Conservation (phyloP, 2,888 invertebrate genomes). For the Caenorhabditis macrosperma region DNA sequence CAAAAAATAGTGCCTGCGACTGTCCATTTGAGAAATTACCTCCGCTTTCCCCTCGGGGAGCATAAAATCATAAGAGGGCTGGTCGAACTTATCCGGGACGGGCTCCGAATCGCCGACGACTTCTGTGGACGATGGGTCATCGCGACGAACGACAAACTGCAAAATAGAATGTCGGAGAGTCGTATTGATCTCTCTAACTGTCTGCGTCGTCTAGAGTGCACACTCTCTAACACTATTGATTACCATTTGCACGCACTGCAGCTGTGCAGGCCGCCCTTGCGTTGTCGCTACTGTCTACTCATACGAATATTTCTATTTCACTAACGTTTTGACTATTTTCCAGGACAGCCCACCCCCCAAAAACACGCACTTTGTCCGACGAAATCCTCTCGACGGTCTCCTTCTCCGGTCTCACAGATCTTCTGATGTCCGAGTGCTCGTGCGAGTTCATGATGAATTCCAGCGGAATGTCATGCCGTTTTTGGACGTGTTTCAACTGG, state of each 20-base stretch:
- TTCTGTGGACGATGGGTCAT: constrained; percentile 39
- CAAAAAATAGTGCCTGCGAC: too few species aligned
- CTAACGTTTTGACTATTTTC: too few species aligned
- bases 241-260: too few species aligned
- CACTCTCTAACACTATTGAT: too few species aligned
- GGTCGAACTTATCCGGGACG: constrained; percentile 67
- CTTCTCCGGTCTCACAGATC: constrained; percentile 39
- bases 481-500: constrained; percentile 51
- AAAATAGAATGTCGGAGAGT: neutral
- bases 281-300: too few species aligned
- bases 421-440: constrained; percentile 51
- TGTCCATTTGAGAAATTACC: constrained; percentile 11
- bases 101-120: constrained; percentile 34
- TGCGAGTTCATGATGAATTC: constrained; percentile 50
- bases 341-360: too few species aligned
- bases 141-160: constrained; percentile 31
- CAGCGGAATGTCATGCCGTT: constrained; percentile 48
- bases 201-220: too few species aligned
- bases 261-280: too few species aligned
- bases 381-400: constrained; percentile 21
- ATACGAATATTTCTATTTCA: too few species aligned
- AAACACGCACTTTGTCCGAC: constrained; percentile 32
- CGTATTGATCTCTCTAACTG: too few species aligned
- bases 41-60: constrained; percentile 68
- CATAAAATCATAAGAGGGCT: constrained; percentile 71